A percentile compares a stretch with the other conserved stretches of the same genome.
Evolutionary conservation across 2,113 vertebrate species (phyloP).

Genomic region (Callaeas wilsoni): DNA sequence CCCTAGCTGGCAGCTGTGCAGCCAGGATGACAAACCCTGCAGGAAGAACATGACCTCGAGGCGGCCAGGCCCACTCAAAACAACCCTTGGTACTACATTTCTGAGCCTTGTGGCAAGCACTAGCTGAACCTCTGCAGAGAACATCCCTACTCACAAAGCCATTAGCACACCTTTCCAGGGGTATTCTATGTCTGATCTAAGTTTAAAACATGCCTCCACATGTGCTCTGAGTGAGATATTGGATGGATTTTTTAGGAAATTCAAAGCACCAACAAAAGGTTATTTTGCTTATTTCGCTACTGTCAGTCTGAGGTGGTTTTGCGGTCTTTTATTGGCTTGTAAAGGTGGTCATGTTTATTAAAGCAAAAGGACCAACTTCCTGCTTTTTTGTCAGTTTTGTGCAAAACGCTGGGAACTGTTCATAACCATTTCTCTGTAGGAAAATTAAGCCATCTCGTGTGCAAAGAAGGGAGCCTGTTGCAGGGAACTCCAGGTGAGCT

Average conservation of each 20-base stretch:
- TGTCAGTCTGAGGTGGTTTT: neutral
- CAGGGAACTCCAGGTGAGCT: neutral
- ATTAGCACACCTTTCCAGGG: neutral
- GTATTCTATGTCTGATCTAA: neutral
- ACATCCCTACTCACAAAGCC: neutral
- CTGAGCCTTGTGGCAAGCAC: neutral
- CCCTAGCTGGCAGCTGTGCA: neutral
- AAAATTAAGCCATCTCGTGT: neutral
- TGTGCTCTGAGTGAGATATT: neutral
- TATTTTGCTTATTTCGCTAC: neutral
- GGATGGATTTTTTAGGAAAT: neutral
- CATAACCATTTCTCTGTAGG: neutral
- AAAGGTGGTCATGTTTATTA: neutral
- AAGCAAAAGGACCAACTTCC: neutral
- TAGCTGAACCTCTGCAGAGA: neutral
- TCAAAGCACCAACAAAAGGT: neutral
- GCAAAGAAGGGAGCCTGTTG: neutral
- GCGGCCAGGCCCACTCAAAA: neutral
- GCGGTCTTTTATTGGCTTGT: neutral
- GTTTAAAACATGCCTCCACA: neutral
- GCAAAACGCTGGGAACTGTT: neutral
- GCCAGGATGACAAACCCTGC: neutral
- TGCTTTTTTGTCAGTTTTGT: neutral
- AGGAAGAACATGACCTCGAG: neutral
- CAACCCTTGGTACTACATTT: neutral